Evolutionary conservation across 2,113 vertebrate species (phyloP).

Genomic region (Heptranchias perlo): DNA sequence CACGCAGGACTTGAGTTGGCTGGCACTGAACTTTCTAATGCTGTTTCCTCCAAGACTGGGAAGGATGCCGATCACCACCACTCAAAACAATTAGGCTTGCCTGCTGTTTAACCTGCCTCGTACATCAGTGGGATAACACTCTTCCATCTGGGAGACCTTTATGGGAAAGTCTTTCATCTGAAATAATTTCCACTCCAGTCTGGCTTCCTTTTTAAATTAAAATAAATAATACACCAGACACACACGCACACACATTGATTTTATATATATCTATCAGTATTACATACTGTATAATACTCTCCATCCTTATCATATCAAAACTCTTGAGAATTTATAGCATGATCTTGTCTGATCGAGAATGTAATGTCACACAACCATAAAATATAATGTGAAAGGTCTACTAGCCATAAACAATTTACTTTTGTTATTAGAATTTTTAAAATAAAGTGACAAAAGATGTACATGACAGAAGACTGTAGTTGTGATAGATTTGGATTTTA

Average conservation of each 20-base stretch:
- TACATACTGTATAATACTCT: background rate
- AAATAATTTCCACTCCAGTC: background rate
- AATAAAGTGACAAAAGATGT: background rate
- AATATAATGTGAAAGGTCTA: background rate
- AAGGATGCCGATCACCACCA: background rate
- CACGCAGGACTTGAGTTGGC: background rate
- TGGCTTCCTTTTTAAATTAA: conserved; percentile 2
- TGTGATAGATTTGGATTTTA: background rate
- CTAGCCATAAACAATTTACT: background rate
- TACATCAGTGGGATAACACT: background rate
- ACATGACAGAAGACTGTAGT: background rate
- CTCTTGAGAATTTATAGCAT: background rate
- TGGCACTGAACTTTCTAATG: background rate
- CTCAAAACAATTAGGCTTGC: background rate
- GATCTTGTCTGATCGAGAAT: background rate
- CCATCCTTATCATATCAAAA: background rate
- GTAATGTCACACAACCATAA: background rate
- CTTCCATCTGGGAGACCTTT: background rate
- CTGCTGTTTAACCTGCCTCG: background rate
- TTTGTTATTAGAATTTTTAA: background rate
- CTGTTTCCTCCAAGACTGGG: background rate
- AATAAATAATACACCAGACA: background rate
- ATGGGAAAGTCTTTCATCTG: background rate
- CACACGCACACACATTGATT: too few relatives aligned
- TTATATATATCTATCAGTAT: background rate